Percentiles rank a stretch among this genome's conserved stretches.
phyloP scores from a whole-genome alignment of 2,113 vertebrate genomes.

The Ameiurus melas region DNA sequence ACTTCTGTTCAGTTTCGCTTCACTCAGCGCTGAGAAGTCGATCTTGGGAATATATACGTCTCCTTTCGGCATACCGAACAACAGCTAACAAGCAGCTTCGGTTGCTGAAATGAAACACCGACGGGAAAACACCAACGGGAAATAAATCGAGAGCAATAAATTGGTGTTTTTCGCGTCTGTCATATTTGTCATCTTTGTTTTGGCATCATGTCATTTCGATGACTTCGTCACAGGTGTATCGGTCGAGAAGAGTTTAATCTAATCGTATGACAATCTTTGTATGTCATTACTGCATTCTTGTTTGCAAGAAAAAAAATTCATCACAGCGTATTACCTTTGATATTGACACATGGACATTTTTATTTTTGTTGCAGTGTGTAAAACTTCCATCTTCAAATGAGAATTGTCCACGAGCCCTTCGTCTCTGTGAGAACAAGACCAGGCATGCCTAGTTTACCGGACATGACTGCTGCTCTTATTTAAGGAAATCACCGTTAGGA shows the following conservation, averaged over 20 bases:
- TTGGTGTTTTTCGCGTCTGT: conserved; percentile 24
- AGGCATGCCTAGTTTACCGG: background rate
- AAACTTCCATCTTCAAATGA: conserved; percentile 25
- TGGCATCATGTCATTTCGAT: conserved; percentile 19
- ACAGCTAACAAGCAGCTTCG: background rate
- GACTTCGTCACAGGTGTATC: background rate
- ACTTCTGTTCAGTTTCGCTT: conserved; percentile 51
- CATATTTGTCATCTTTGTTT: conserved; percentile 41
- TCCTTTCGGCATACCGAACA: conserved; percentile 9
- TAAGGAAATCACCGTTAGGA: background rate
- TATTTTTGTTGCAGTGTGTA: background rate
- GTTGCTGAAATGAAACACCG: conserved; percentile 12
- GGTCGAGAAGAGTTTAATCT: background rate
- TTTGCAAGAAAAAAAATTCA: background rate
- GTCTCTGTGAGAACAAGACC: background rate
- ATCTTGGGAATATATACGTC: conserved; percentile 7
- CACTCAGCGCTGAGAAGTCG: conserved; percentile 18
- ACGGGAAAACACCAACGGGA: conserved; percentile 18
- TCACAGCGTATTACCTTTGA: background rate
- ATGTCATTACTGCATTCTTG: background rate
- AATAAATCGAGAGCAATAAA: conserved; percentile 40
- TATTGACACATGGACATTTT: background rate
- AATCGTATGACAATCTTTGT: conserved; percentile 20
- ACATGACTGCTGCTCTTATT: background rate
- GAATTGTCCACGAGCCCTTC: background rate